Percentiles rank a stretch among this genome's conserved stretches.
phyloP scores from a whole-genome alignment of 2,797 vertebrate species.

The Ptychobarbus kaznakovi region DNA sequence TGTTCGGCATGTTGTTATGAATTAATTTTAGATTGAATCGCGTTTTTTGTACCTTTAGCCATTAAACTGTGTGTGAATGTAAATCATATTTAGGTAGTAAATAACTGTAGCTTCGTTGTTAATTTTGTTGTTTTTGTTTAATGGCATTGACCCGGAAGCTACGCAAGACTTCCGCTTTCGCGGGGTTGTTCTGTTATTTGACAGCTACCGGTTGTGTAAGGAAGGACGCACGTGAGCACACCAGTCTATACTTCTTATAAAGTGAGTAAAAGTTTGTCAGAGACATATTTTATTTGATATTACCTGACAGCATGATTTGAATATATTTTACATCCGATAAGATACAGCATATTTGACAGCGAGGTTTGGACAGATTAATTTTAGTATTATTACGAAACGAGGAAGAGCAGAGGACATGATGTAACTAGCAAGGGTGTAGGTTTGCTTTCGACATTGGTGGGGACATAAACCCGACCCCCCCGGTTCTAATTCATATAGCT shows the following conservation, averaged over 20 bases:
- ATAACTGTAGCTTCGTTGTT: neutral
- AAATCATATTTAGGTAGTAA: neutral
- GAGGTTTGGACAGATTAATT: neutral
- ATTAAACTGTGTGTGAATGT: neutral
- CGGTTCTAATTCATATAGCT: too few species aligned
- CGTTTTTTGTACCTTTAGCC: neutral
- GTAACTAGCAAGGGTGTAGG: neutral
- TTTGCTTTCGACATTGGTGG: too few species aligned
- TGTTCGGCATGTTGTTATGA: neutral
- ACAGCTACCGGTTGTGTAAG: conserved; percentile 42
- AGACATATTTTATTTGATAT: neutral
- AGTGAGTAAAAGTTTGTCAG: neutral
- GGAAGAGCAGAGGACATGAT: neutral
- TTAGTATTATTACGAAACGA: neutral
- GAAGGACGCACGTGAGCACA: conserved; percentile 48
- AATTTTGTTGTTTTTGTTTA: neutral
- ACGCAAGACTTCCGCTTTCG: conserved; percentile 1
- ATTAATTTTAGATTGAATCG: neutral
- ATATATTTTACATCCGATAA: neutral
- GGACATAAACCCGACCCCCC: too few species aligned
- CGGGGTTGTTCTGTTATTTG: neutral
- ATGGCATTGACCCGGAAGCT: conserved; percentile 14
- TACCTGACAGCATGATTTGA: neutral
- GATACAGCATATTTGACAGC: neutral
- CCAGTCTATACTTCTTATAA: neutral